These are phyloP conservation scores for Tetragonula clypearis DNA, from an alignment of 1,140 invertebrate species.

Conservation along the genomic window DNA sequence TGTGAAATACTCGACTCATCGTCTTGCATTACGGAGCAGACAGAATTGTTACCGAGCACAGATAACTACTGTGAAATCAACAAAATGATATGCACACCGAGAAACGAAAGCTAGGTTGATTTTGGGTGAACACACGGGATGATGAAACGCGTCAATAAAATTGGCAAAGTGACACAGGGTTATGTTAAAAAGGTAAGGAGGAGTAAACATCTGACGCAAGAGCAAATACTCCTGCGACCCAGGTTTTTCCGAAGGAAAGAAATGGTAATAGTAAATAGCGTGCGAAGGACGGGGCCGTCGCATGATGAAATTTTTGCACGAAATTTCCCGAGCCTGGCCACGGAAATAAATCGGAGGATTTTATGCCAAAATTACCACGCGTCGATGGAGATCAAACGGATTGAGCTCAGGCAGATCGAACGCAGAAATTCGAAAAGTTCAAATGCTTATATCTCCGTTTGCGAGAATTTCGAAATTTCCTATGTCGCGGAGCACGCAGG, in stretches of 20 bases:
- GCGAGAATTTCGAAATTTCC: too few relatives aligned
- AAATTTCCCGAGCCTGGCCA: background rate
- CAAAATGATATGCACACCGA: background rate
- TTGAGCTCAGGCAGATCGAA: background rate
- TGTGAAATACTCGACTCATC: background rate
- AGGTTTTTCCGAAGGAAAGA: background rate
- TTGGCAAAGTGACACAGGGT: slow-evolving; percentile 43
- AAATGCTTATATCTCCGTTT: background rate
- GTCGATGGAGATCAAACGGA: background rate
- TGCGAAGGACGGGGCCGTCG: too few relatives aligned
- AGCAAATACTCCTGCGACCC: background rate
- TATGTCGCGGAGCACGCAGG: too few relatives aligned
- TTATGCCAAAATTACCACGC: background rate
- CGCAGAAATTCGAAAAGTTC: background rate
- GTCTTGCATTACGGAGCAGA: background rate
- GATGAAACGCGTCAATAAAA: slow-evolving; percentile 67
- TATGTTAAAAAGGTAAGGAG: background rate
- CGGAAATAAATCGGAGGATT: slow-evolving; percentile 5
- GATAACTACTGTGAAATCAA: background rate
- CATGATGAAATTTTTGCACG: slow-evolving; percentile 12
- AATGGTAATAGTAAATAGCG: background rate
- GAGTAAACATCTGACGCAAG: slow-evolving; percentile 32
- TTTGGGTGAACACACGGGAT: slow-evolving; percentile 35
- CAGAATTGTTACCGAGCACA: background rate
- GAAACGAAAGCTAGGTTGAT: background rate